These are phyloP conservation scores for Nilaparvata lugens DNA, from an alignment of 1,140 invertebrate species.

Conservation along the genomic window DNA sequence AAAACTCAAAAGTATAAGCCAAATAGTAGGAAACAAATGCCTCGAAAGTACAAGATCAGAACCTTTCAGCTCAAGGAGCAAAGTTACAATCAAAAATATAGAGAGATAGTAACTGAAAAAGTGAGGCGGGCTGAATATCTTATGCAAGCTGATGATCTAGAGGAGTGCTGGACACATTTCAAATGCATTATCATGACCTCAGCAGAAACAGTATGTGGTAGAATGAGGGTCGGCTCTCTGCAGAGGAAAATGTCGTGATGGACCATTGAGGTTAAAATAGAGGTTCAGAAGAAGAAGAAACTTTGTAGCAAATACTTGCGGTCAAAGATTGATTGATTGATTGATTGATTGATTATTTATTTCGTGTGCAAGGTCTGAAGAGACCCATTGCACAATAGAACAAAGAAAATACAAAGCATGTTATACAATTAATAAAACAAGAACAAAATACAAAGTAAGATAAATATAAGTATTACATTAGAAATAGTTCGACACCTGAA, in stretches of 20 bases:
- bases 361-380: no score
- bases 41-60: not conserved
- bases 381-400: no score
- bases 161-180: not conserved
- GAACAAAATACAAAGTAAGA: no score
- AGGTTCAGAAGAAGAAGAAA: slow-evolving; percentile 3
- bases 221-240: not conserved
- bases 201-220: not conserved
- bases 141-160: not conserved
- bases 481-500: no score
- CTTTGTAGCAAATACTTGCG: slow-evolving; percentile 1
- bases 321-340: not conserved
- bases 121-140: not conserved
- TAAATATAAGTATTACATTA: no score
- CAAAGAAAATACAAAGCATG: no score
- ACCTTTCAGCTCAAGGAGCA: not conserved
- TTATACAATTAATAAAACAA: no score
- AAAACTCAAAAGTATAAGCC: not conserved
- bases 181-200: not conserved
- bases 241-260: not conserved
- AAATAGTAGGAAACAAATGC: not conserved
- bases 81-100: not conserved
- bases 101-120: not conserved
- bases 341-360: no score
- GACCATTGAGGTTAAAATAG: not conserved